Evolutionary conservation across 2,113 vertebrate species (phyloP), one percentile per base, ranked within the genome.

Genomic region (Conger conger): DNA sequence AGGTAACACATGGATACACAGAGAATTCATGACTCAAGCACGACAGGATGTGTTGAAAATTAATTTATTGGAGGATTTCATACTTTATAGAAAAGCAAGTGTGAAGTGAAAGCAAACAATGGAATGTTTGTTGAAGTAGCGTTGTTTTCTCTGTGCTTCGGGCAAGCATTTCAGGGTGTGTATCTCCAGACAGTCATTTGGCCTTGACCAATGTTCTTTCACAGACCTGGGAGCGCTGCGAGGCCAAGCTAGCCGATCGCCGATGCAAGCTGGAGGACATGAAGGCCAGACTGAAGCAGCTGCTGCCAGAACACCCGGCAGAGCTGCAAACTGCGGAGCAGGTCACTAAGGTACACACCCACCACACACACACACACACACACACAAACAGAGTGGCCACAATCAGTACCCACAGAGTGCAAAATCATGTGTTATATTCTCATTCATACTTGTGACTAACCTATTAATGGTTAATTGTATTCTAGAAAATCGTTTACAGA

Each of bases 221-320:
- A 81, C 89, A 99, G 98, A 96, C 91, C 81, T 99, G 97, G 96
- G 93, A 96, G 81, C 89, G 35, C 83, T 97, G 95, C 87, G 95
- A 95, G 92, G 88, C 91, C 23, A 92, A 93, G 82, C 93, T 94
- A 5, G 91, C 92, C 11, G 92, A 94, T 82, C 80, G 95, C 82
- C 84, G 90, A 87, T 89, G 90, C 86, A 91, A 84, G 42, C 92
- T 99, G 84, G 91, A 86, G 23, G 92, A 94, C 53, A 79, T 96
- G 73, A 96, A 96, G 86, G 91, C 89, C 86, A 94, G 91, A 80
- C 84, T 96, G 35, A 92, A 94, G 90, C 92, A 93, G 63, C 89
- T 93, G 6, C 94, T 97, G 87, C 96, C 97, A 36, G 92, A 93
- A 37, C 89, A 89, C 20, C 93, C 95, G 0, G 94, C 96, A 23